Conservation (phyloP, 2,888 invertebrate genomes). For the Scaptomyza tumidula region DNA sequence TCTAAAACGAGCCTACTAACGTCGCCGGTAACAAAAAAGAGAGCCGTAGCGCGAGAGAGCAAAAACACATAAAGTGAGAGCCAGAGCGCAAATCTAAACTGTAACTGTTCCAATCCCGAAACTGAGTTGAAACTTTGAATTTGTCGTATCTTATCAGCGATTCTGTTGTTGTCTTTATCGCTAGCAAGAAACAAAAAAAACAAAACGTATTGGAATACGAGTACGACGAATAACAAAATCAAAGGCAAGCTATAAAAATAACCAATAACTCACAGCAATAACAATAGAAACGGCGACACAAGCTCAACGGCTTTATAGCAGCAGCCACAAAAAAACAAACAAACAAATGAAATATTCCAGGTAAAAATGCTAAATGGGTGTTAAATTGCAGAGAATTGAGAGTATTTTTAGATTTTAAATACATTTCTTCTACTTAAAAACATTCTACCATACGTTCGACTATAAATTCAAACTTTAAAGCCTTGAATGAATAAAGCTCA, state of each 20-base stretch:
- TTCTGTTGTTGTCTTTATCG: conserved; percentile 65
- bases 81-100: conserved; percentile 36
- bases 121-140: conserved; percentile 39
- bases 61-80: conserved; percentile 1
- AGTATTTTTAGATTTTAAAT: conserved; percentile 4
- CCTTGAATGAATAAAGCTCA: too few species aligned
- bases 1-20: conserved; percentile 44
- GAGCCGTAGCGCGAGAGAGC: conserved; percentile 15
- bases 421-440: background rate
- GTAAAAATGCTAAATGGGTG: conserved; percentile 22
- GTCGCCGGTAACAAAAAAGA: conserved; percentile 48
- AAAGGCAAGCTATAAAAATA: conserved; percentile 49
- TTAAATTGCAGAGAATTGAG: conserved; percentile 3
- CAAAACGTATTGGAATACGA: conserved; percentile 26
- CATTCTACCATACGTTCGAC: too few species aligned
- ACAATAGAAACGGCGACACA: conserved; percentile 22
- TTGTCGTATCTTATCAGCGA: conserved; percentile 68
- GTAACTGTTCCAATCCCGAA: conserved; percentile 29
- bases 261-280: conserved; percentile 38
- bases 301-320: conserved; percentile 15
- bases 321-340: background rate
- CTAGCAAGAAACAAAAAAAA: conserved; percentile 47
- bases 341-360: conserved; percentile 10
- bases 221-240: conserved; percentile 46
- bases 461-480: too few species aligned